phyloP scores from a whole-genome alignment of 1,140 invertebrate genomes.

The Chironomus striatipennis region DNA sequence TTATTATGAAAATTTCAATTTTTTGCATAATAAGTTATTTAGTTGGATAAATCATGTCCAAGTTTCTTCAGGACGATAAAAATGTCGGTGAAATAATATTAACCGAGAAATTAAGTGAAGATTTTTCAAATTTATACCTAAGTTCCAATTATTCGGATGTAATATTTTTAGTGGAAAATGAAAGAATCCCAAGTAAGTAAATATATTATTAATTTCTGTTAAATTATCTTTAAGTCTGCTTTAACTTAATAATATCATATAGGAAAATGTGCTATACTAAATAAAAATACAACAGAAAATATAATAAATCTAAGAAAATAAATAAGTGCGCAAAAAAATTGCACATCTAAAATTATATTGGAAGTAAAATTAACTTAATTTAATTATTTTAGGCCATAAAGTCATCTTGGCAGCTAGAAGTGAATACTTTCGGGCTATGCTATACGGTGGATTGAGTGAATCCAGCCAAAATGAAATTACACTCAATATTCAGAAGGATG shows the following conservation, averaged over 20 bases:
- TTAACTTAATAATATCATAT: no score
- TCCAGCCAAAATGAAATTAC: conserved; percentile 75
- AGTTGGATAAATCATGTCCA: background rate
- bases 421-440: conserved; percentile 86
- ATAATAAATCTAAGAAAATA: no score
- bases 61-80: background rate
- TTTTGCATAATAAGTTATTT: no score
- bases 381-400: conserved; percentile 33
- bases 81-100: conserved; percentile 24
- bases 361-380: no score
- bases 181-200: conserved; percentile 52
- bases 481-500: conserved; percentile 71
- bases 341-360: no score
- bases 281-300: no score
- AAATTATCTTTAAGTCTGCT: no score
- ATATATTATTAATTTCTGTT: no score
- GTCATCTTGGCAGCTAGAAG: conserved; percentile 84
- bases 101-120: conserved; percentile 55
- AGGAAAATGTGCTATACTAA: no score
- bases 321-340: no score
- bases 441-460: conserved; percentile 88
- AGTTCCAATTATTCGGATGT: conserved; percentile 89
- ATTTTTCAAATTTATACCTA: conserved; percentile 73
- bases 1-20: no score
- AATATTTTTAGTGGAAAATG: conserved; percentile 75